Conservation (phyloP, 2,113 vertebrate genomes). For the Hepsetus odoe region DNA sequence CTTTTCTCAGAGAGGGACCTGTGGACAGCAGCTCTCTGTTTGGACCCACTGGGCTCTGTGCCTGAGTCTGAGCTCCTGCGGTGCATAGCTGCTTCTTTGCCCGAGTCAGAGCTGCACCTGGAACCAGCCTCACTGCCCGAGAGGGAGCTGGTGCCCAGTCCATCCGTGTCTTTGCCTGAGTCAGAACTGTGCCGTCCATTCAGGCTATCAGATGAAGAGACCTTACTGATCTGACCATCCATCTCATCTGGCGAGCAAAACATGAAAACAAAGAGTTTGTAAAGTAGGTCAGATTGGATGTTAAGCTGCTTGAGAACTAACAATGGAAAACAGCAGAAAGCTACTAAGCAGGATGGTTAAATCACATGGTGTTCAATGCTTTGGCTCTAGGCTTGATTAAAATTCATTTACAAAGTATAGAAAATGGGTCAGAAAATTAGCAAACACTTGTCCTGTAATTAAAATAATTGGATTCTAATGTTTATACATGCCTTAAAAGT, state of each 20-base stretch:
- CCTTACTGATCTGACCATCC: constrained; percentile 70
- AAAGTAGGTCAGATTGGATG: background rate
- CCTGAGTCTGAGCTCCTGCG: constrained; percentile 62
- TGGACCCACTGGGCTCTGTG: constrained; percentile 46
- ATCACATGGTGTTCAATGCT: background rate
- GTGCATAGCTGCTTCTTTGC: constrained; percentile 58
- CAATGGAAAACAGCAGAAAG: background rate
- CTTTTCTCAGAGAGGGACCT: constrained; percentile 69
- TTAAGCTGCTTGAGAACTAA: background rate
- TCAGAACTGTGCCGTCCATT: constrained; percentile 63
- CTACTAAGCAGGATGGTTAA: background rate
- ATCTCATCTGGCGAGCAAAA: constrained; percentile 61
- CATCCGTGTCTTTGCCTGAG: constrained; percentile 51
- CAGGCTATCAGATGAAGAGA: constrained; percentile 74
- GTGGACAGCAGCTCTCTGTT: constrained; percentile 64
- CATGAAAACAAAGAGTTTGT: background rate
- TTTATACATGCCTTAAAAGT: no score
- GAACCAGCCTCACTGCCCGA: constrained; percentile 55
- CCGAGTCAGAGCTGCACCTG: constrained; percentile 65
- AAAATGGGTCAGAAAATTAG: no score
- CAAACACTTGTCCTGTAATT: background rate
- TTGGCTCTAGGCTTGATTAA: background rate
- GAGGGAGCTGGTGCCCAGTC: constrained; percentile 50
- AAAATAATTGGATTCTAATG: no score
- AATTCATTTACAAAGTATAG: background rate